A percentile compares a stretch with the other conserved stretches of the same genome.
Evolutionary conservation across 2,888 invertebrate genomes (phyloP).

Genomic region (Trichopoda pennipes): DNA sequence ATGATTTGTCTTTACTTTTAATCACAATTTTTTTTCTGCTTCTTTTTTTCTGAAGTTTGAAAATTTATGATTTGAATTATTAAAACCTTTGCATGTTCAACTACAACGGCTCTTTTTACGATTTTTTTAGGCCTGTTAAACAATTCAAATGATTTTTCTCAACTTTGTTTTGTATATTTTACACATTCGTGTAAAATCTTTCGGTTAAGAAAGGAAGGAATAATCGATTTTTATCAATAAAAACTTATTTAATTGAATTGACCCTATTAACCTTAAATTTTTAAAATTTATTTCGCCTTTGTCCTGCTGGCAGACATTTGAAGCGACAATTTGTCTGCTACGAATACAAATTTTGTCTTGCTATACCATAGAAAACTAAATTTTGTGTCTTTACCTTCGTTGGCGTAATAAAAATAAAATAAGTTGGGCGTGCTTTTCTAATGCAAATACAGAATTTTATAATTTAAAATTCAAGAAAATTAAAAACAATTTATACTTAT

Average conservation of each 20-base stretch:
- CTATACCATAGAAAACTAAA: slow-evolving; percentile 11
- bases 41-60: too few species aligned
- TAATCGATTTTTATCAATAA: slow-evolving; percentile 43
- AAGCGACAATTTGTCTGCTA: slow-evolving; percentile 23
- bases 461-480: slow-evolving; percentile 75
- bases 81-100: too few species aligned
- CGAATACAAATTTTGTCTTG: background rate
- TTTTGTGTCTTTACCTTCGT: background rate
- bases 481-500: background rate
- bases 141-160: too few species aligned
- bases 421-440: slow-evolving; percentile 41
- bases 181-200: background rate
- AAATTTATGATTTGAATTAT: too few species aligned
- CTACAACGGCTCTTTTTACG: too few species aligned
- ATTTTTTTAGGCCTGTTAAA: too few species aligned
- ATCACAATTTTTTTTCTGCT: too few species aligned
- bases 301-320: slow-evolving; percentile 29
- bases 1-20: too few species aligned
- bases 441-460: slow-evolving; percentile 61
- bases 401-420: slow-evolving; percentile 32
- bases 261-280: slow-evolving; percentile 60
- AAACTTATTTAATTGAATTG: slow-evolving; percentile 51
- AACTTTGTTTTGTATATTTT: too few species aligned
- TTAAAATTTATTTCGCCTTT: slow-evolving; percentile 29
- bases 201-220: background rate